phyloP scores from a whole-genome alignment of 2,797 vertebrate genomes.

The Melanotaenia trifasciata region DNA sequence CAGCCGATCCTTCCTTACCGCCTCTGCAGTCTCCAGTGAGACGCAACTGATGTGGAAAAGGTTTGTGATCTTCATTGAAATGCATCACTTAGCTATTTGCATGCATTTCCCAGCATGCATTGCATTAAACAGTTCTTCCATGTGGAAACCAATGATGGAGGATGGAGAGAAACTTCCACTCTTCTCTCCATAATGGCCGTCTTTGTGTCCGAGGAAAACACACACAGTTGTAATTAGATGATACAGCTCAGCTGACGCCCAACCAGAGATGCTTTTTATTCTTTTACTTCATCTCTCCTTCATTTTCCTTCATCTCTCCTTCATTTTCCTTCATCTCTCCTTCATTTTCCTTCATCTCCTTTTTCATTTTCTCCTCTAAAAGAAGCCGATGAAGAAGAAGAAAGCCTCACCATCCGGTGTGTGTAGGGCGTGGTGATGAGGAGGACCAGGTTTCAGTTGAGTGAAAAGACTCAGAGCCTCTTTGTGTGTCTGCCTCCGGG shows the following conservation, averaged over 20 bases:
- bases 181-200: conserved; percentile 34
- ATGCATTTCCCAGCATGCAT: conserved; percentile 13
- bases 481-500: conserved; percentile 56
- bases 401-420: not conserved
- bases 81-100: not conserved
- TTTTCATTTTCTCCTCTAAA: not conserved
- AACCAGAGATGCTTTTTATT: conserved; percentile 24
- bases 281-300: not conserved
- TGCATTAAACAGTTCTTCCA: not conserved
- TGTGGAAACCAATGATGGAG: not conserved
- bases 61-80: no score
- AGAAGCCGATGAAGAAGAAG: not conserved
- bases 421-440: conserved; percentile 49
- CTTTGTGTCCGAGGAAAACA: conserved; percentile 63
- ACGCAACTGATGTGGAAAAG: no score
- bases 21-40: no score
- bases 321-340: not conserved
- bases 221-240: conserved; percentile 37
- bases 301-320: not conserved
- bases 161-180: conserved; percentile 17
- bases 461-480: conserved; percentile 63
- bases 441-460: conserved; percentile 69
- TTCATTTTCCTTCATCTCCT: not conserved
- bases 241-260: conserved; percentile 44
- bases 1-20: no score